A percentile compares a stretch with the other conserved stretches of the same genome.
phyloP scores from a whole-genome alignment of 2,113 vertebrate genomes.

The Spilogale gracilis region DNA sequence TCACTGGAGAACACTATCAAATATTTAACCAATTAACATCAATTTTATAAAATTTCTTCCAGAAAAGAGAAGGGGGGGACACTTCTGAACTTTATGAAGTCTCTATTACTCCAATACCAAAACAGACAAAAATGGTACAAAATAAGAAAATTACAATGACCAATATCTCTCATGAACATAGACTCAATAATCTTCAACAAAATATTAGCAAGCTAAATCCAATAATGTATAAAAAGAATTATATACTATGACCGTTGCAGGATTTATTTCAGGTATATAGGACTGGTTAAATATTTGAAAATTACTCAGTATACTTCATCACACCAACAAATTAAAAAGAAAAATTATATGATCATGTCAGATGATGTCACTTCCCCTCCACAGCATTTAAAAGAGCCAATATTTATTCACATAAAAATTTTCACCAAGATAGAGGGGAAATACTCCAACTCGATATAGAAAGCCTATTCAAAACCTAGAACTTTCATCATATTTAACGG shows the following conservation, averaged over 20 bases:
- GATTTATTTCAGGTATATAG: background rate
- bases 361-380: background rate
- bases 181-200: background rate
- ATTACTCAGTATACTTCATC: background rate
- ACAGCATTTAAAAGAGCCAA: background rate
- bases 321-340: background rate
- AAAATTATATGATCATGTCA: background rate
- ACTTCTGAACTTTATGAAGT: background rate
- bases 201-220: background rate
- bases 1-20: background rate
- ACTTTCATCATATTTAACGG: background rate
- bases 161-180: background rate
- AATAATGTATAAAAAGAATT: background rate
- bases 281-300: background rate
- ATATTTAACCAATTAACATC: background rate
- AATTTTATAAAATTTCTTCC: background rate
- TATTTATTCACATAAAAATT: background rate
- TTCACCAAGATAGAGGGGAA: background rate
- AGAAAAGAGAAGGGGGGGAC: background rate
- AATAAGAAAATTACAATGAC: background rate
- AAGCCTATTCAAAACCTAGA: background rate
- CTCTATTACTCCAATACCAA: background rate
- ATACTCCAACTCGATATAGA: background rate
- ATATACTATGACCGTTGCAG: background rate
- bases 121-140: background rate